Base-by-base conservation (phyloP, 92 coral and sea anemone genomes). In the Umimayanthus kanabou region DNA sequence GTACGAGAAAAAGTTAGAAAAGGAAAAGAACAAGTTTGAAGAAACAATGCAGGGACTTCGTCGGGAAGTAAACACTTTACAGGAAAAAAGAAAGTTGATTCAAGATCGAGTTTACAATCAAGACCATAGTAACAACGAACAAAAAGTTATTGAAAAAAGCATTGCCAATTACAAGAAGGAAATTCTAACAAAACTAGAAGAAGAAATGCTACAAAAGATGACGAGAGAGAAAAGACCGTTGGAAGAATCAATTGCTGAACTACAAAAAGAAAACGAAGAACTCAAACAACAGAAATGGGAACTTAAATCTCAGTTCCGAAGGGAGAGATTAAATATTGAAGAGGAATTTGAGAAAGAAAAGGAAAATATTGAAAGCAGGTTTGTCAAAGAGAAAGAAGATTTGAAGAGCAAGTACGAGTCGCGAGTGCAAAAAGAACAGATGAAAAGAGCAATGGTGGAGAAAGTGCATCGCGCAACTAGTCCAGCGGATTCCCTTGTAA, bases 141-240 rank as follows among this genome's bases (percentile, higher is more conserved):
- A 91, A 28, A 94, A 95, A 29, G 74, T 93, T 14, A 92, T 95
- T 30, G 98, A 95, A 82, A 95, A 95, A 86, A 91, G 94, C 79
- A 94, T 95, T 37, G 94, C 98, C 18, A 95, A 93, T 89, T 95
- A 93, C 92, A 95, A 95, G 71, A 73, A 89, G 87, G 98, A 95
- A 81, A 81, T 95, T 75, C 76, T 95, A 42, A 85, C 93, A 37
- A 95, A 93, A 90, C 77, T 95, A 75, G 98, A 95, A 64, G 98
- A 92, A 77, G 96, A 96, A 77, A 87, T 95, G 82, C 26, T 88
- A 28, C 89, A 89, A n/a, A 91, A 90, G 39, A 43, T 96, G 6
- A 89, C 88, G 26, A 89, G 96, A 2, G 98, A 96, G 79, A 89
- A 91, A 79, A 91, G 88, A 74, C 93, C 95, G 10, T 85, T 92